Evolutionary conservation across 2,113 vertebrate genomes (phyloP).

Genomic region (Fulmarus glacialis): DNA sequence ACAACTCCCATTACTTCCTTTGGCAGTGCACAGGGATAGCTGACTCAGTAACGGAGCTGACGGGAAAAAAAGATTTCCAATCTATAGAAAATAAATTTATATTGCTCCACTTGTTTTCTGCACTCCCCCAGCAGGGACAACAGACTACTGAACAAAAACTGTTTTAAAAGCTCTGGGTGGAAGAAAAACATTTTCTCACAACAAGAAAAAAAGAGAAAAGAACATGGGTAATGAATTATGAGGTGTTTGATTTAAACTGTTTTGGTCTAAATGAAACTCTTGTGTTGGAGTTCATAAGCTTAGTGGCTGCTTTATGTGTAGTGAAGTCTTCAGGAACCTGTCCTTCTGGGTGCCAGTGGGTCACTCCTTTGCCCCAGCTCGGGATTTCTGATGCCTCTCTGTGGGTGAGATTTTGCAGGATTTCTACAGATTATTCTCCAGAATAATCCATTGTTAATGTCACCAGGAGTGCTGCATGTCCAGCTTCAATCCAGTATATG

Average conservation of each 20-base stretch:
- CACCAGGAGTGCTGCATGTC: not conserved
- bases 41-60: slow-evolving; percentile 4
- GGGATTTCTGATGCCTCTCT: not conserved
- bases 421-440: not conserved
- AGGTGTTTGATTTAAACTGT: not conserved
- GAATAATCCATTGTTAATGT: not conserved
- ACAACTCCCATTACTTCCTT: slow-evolving; percentile 35
- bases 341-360: not conserved
- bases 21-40: not conserved
- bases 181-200: not conserved
- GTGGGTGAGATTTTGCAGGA: not conserved
- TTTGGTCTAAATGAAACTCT: not conserved
- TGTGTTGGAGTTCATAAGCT: not conserved
- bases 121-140: not conserved
- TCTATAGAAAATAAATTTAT: not conserved
- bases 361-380: not conserved
- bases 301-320: not conserved
- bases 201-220: not conserved
- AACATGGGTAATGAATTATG: not conserved
- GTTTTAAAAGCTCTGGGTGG: not conserved
- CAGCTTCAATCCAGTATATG: not conserved
- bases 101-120: slow-evolving; percentile 1
- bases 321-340: not conserved
- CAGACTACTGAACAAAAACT: not conserved
- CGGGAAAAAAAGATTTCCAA: not conserved